Evolutionary conservation across 2,797 vertebrate genomes (phyloP).

Genomic region (Fratercula arctica): DNA sequence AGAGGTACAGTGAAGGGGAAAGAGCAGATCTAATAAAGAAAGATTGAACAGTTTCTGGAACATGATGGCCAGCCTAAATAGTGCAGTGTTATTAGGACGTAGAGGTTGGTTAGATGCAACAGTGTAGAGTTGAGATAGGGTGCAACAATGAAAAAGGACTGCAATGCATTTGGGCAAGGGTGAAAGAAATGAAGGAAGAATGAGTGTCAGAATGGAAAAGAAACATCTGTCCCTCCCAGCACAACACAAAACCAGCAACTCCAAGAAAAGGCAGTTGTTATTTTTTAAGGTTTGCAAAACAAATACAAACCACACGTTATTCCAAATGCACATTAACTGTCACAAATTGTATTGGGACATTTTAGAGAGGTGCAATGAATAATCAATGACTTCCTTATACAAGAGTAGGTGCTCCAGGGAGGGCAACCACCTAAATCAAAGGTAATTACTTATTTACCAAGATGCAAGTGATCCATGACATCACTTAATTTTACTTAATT

Average conservation of each 20-base stretch:
- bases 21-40: not conserved
- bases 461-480: not conserved
- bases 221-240: not conserved
- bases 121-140: not conserved
- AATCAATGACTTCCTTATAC: not conserved
- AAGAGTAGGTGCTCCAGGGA: not conserved
- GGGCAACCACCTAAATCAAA: not conserved
- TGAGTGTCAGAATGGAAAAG: not conserved
- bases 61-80: not conserved
- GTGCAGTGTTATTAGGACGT: not conserved
- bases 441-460: not conserved
- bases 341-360: not conserved
- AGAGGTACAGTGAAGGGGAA: not conserved
- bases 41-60: not conserved
- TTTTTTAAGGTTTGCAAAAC: not conserved
- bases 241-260: not conserved
- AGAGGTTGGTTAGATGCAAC: not conserved
- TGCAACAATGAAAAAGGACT: not conserved
- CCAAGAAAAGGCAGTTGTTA: not conserved
- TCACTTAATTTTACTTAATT: not conserved
- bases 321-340: not conserved
- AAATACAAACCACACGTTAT: not conserved
- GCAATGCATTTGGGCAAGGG: not conserved
- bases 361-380: not conserved
- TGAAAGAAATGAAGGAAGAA: not conserved